Base-by-base conservation (phyloP, 2,797 vertebrate species). In the Eutrigla gurnardus region DNA sequence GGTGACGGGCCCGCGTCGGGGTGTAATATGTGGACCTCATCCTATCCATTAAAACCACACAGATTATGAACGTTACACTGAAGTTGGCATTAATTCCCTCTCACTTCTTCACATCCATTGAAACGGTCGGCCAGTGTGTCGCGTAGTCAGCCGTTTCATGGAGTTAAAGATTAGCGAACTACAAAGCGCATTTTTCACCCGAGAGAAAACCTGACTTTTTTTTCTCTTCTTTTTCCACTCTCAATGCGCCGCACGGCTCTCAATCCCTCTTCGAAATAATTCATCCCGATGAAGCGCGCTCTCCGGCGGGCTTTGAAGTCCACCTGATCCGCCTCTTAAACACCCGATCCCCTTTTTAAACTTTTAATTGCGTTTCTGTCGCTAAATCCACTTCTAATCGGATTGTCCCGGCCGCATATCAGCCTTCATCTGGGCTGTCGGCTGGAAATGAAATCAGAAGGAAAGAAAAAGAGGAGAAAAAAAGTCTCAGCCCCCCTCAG, bases 291-390 rank as follows among this genome's bases (percentile, higher is more conserved):
- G 86, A 88, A 82, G 84, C 70, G 39, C 74, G 59, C 90, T 88
- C 84, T 52, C 77, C 63, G 84, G 75, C 73, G 75, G 66, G 47
- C 88, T 93, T 92, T 94, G 83, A 91, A 92, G 89, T 88, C 6
- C 61, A 90, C 90, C 89, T 91, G 90, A 91, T 88, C 89, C 81
- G 77, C 82, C 65, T 88, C 86, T 75, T 84, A 86, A 93, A 88
- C 59, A 75, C 83, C 84, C 73, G 40, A 79, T 84, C 83, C 85
- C 83, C 85, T 64, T 85, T 90, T 89, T 65, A 81, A 91, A 92
- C 88, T 93, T 95, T 92, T 92, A 91, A 94, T 93, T 93, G 87
- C 86, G 83, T 93, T 90, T 92, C 90, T 84, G 84, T 71, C 70
- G 46, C 83, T 75, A 88, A 91, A 90, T 82, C 90, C 89, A 83